Percentiles rank a stretch among this genome's conserved stretches.
Evolutionary conservation across 2,797 vertebrate genomes (phyloP).

Genomic region (Perodicticus potto): DNA sequence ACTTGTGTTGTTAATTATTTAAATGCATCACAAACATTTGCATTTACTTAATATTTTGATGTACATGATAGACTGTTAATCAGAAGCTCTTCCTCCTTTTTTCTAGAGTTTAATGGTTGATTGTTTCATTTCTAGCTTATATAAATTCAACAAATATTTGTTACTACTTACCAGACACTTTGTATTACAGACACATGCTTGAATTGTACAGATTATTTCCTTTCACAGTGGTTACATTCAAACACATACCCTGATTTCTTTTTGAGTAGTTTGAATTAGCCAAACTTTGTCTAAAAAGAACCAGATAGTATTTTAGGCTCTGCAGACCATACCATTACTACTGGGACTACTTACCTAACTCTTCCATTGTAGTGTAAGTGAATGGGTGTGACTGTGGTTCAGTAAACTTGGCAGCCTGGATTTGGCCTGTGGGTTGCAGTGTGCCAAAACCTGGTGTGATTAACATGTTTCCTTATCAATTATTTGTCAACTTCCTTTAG

Average conservation of each 20-base stretch:
- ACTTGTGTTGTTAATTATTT: constrained; percentile 58
- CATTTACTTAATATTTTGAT: constrained; percentile 63
- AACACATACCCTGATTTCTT: not conserved
- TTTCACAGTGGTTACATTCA: not conserved
- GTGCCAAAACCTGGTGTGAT: not conserved
- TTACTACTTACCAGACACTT: not conserved
- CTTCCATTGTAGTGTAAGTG: not conserved
- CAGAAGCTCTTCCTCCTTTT: not conserved
- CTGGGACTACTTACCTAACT: not conserved
- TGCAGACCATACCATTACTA: not conserved
- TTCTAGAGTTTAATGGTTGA: constrained; percentile 7
- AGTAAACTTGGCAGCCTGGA: not conserved
- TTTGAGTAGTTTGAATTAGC: constrained; percentile 9
- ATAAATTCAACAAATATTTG: constrained; percentile 16
- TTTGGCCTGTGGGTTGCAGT: constrained; percentile 14
- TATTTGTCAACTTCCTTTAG: not conserved
- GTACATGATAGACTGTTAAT: constrained; percentile 3
- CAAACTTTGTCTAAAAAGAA: not conserved
- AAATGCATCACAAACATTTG: constrained; percentile 44
- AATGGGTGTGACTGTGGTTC: not conserved
- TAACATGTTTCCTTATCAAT: not conserved
- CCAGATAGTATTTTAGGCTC: not conserved
- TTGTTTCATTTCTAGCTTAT: constrained; percentile 59
- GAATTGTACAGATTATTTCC: not conserved
- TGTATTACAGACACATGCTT: not conserved